Evolutionary conservation across 2,797 vertebrate genomes (phyloP), one percentile per base, ranked within the genome.

Genomic region (Sebastes alutus): DNA sequence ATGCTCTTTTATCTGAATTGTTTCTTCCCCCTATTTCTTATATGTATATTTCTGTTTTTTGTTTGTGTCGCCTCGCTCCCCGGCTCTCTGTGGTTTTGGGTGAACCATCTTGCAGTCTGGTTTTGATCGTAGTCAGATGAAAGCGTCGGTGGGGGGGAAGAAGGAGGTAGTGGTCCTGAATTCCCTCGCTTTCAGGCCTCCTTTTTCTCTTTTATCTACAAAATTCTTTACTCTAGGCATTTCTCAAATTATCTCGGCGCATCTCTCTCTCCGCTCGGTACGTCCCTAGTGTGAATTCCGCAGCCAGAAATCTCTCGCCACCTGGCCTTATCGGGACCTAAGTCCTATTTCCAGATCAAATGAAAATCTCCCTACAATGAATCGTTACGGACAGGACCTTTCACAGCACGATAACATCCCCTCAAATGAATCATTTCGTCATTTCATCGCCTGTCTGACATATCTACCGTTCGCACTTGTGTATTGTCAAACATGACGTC

Each of bases 371-470:
- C 56, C 64, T 1, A 8, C 90, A 86, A 92, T 93, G 89, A 92
- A 85, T 64, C 54, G 10, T 69, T 76, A 88, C 32, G 9, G 90
- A 94, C 93, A 91, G 91, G 74, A 92, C 55, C 91, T 94, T 92
- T 93, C 88, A 22, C 33, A 12, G n/a, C 75, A 4, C 18, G 58
- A 72, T 87, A 76, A 56, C 84, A 67, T 79, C 59, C 86, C 65
- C 84, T 78, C 65, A 72, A 85, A 91, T 76, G 63, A 88, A 75
- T 70, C 70, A 82, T 92, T 92, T 88, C 22, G 78, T 75, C 75
- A 35, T 89, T 82, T 94, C 91, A 85, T 60, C 88, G 32, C 76
- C 75, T 14, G 68, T n/a, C 33, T 72, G 91, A 87, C 88, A 68
- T 80, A 89, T 91, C 92, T 85, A 80, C 65, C 64, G 65, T 85